A percentile compares a stretch with the other conserved stretches of the same genome.
These are phyloP conservation scores for Paracyprichromis sp. DNA, from an alignment of 2,113 vertebrate species.

Conservation along the genomic window DNA sequence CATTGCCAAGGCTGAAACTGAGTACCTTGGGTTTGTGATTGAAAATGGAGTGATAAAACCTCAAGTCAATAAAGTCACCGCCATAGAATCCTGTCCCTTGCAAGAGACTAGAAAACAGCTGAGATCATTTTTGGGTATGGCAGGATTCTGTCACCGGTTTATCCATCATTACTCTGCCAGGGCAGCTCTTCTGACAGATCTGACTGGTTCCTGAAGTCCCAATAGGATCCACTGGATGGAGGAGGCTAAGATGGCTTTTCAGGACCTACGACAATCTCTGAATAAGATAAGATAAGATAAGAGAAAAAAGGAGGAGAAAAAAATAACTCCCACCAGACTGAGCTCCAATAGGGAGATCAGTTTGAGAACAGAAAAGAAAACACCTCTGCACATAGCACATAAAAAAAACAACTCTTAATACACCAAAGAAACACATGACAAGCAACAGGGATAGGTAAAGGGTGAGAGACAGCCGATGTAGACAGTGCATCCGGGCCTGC, in stretches of 20 bases:
- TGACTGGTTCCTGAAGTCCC: neutral
- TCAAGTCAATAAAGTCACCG: neutral
- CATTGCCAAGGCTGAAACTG: fast-evolving
- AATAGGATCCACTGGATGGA: neutral
- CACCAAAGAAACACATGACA: too few relatives aligned
- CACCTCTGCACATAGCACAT: fast-evolving
- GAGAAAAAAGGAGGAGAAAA: neutral
- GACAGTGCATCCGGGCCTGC: fast-evolving
- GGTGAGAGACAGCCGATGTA: too few relatives aligned
- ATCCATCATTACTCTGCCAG: neutral
- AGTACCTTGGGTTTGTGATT: neutral
- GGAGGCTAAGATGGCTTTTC: neutral
- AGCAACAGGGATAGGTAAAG: fast-evolving
- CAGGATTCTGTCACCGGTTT: neutral
- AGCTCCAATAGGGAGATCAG: too few relatives aligned
- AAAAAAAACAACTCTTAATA: too few relatives aligned
- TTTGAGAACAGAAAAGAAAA: too few relatives aligned
- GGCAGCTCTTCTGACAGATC: neutral
- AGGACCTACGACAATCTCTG: neutral
- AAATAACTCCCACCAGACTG: too few relatives aligned
- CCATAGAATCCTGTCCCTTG: neutral
- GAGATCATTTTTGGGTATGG: neutral
- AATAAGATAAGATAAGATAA: too few relatives aligned
- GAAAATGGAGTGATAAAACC: neutral
- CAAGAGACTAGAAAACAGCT: neutral